Conservation (phyloP, 2,888 invertebrate species). For the Parnassius glacialis region DNA sequence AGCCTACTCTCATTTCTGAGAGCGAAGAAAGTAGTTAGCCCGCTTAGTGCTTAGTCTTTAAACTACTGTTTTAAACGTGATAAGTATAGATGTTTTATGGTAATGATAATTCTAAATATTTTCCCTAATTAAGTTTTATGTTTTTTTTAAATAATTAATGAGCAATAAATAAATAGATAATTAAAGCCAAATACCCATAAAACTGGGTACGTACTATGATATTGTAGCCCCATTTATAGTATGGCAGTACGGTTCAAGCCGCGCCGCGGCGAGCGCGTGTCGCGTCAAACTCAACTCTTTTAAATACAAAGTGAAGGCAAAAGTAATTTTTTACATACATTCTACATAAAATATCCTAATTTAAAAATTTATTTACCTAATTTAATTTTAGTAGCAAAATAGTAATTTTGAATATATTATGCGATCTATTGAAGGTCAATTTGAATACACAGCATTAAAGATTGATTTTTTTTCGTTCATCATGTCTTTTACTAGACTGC, state of each 20-base stretch:
- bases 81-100: too few species aligned
- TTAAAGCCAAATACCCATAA: constrained; percentile 34
- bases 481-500: neutral
- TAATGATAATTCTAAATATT: too few species aligned
- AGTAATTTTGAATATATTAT: too few species aligned
- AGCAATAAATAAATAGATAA: too few species aligned
- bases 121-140: too few species aligned
- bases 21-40: too few species aligned
- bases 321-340: constrained; percentile 30
- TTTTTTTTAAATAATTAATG: too few species aligned
- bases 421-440: constrained; percentile 24
- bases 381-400: neutral
- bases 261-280: constrained; percentile 69
- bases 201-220: constrained; percentile 37
- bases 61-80: too few species aligned
- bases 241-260: constrained; percentile 59
- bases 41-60: too few species aligned
- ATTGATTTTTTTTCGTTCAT: constrained; percentile 59
- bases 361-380: constrained; percentile 17
- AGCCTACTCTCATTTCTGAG: too few species aligned
- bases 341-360: constrained; percentile 22
- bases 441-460: constrained; percentile 43
- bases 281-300: constrained; percentile 36
- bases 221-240: constrained; percentile 36
- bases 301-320: constrained; percentile 37